Evolutionary conservation across 2,888 invertebrate genomes (phyloP), one percentile per base, ranked within the genome.

Genomic region (Polylopha cassiicola): DNA sequence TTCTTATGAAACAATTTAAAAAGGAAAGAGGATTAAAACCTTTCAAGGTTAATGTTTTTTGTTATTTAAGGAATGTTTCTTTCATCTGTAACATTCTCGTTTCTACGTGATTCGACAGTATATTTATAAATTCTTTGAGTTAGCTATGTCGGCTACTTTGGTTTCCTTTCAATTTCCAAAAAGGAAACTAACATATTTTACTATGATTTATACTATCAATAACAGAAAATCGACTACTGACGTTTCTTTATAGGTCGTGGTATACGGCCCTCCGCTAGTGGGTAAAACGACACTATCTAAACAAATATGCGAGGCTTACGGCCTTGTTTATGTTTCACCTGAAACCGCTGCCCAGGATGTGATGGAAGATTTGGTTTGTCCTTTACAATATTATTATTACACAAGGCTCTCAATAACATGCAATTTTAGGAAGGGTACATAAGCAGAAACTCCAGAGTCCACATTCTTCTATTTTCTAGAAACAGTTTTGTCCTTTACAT

Each of bases 261-360:
- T 92, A 1, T 88, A 90, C 48, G 92, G 91, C 1, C 91, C 91
- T 10, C 90, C 91, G 2, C 86, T 89, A 4, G 81, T 87, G 6
- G 91, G 91, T 11, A 91, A 91, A 70, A 89, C 90, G 0, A 77
- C 73, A 10, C 51, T 91, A 37, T 86, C 90, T 0, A 86, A 86
- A 50, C 73, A 71, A 44, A 73, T 91, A 31, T 85, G 86, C 32
- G 76, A 88, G 42, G 68, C 81, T 36, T 91, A 91, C 52, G 87
- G 87, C 3, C 66, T 89, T 1, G 50, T 79, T 26, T 89, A 90
- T 51, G 62, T 90, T 27, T 86, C 87, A 2, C 81, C 86, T 2
- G 81, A 87, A 44, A 85, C 81, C 1, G 74, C 90, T 44, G 84
- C 86, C 33, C 70, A 86, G 42, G 87, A 89, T 49, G 77, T 86